Base-by-base conservation (phyloP, 2,888 invertebrate species). In the Xanthorhoe designata region DNA sequence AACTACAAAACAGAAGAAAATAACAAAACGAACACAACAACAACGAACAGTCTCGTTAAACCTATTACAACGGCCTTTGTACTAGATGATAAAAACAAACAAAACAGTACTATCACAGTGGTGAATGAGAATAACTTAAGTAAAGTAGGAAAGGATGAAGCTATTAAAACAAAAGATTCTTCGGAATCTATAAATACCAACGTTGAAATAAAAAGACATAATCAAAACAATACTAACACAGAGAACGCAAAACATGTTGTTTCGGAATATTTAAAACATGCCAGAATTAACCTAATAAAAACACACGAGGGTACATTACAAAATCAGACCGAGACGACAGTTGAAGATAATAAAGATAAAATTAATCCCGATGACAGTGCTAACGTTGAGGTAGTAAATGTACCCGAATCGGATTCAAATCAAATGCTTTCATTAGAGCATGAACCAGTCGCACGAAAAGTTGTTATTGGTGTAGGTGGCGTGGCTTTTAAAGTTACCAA, bases 221-320 rank as follows among this genome's bases (percentile, higher is more conserved):
- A 81, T 47, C 83, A 85, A 61, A 82, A 71, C 68, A 84, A 77
- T 68, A 84, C 81, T 42, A 91, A 89, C 72, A 88, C 92, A 54
- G 92, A 91, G 82, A 92, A 91, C 77, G 96, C 95, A 5, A 95
- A 95, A 84, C 95, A 94, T 81, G 95, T 96, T 0, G 95, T 95
- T 5, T 95, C 95, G 0, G 95, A 95, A 79, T 95, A 95, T 85
- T 87, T 96, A 70, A 96, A 95, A 86, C 92, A 95, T 75, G 95
- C 95, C 6, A 88, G 91, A 78, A 89, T 91, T 71, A 93, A 94
- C 75, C 84, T 78, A 62, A 87, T 90, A 61, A 90, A 90, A 74
- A 84, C 87, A 19, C 88, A 86, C 3, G 91, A 90, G 71, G 92
- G 92, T 58, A 79, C 76, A 66, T 70, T 76, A 60, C 80, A 83